Evolutionary conservation across 2,797 vertebrate genomes (phyloP), one percentile per base, ranked within the genome.

Genomic region (Argentina silus): DNA sequence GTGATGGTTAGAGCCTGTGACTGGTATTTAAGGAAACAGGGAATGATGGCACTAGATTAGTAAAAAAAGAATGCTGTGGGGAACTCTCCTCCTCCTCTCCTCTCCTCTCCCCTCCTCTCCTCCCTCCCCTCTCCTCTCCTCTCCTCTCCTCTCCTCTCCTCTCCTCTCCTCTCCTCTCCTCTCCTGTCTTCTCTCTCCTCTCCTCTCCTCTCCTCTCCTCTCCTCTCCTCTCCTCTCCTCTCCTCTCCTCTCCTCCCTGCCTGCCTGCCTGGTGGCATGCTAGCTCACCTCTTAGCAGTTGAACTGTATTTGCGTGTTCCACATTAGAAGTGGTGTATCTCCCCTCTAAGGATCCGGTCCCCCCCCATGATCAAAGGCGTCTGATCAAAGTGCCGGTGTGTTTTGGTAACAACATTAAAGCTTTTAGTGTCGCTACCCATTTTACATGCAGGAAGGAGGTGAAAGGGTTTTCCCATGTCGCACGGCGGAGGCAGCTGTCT

Each of bases 341-440:
- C 23, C 27, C 14, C 59, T 27, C 59, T 42, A 12, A 42, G 59
- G 21, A 12, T 10, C 3, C 59, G 27, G 21, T 9, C 21, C 59
- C 23, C 12, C 59, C 11, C 59, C 23, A 6, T 27, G 23, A 61
- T 61, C 59, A 61, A 61, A 61, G 59, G 27, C 36, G 42, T 69
- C 19, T 78, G 73, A 81, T 78, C 73, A 76, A 81, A 78, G 69
- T 61, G 59, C 44, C 42, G 3, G 48, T 15, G 7, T 51, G 60
- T 71, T 62, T 65, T n/a, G 14, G 71, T 60, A 36, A 51, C 53
- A 55, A 65, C 53, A 50, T 72, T 48, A 63, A 72, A 56, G 73
- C 63, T 56, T 56, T 63, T 48, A 21, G 36, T 71, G 36, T 73
- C 21, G 9, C 67, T 59, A 36, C 61, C n/a, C 53, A 59, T 56